These are phyloP conservation scores for Avahi laniger DNA, from an alignment of 2,797 vertebrate species.

Conservation along the genomic window DNA sequence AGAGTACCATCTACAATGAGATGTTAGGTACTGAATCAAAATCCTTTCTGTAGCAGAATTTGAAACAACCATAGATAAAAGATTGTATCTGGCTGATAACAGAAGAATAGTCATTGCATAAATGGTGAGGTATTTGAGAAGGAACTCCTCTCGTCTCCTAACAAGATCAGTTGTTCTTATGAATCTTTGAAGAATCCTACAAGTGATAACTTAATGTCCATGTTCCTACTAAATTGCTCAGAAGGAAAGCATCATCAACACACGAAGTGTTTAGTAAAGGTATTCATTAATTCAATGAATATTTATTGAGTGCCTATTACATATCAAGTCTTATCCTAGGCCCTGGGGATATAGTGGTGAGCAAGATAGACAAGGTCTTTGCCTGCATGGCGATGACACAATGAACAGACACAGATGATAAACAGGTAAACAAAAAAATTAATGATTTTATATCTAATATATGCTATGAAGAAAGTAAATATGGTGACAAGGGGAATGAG, in stretches of 20 bases:
- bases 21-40: background rate
- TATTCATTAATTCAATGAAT: background rate
- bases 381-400: background rate
- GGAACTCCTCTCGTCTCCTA: background rate
- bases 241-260: background rate
- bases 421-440: background rate
- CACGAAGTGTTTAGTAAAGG: background rate
- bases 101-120: background rate
- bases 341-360: background rate
- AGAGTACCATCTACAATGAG: background rate
- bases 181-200: background rate
- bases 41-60: background rate
- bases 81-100: background rate
- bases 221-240: background rate
- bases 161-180: background rate
- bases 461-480: background rate
- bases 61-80: background rate
- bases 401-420: background rate
- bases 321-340: background rate
- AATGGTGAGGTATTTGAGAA: background rate
- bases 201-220: background rate
- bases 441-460: background rate
- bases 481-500: background rate
- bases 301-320: background rate
- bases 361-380: background rate